Evolutionary conservation across 2,113 vertebrate genomes (phyloP), one percentile per base, ranked within the genome.

Genomic region (Erinaceus europaeus): DNA sequence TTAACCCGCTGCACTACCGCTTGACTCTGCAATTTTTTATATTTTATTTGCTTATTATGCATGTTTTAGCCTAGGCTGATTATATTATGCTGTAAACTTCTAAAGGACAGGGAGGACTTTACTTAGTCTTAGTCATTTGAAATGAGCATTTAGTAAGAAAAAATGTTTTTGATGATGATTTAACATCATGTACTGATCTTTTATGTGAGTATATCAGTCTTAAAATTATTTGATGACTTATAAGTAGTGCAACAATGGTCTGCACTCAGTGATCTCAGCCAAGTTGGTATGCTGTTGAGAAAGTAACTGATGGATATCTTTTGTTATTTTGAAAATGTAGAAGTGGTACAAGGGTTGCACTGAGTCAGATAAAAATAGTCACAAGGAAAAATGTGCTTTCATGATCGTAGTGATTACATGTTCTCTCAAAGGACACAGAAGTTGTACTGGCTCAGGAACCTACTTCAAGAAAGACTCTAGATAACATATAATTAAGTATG

Each of bases 161-260:
- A 72, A 84, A 61, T 90, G 18, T 17, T 78, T 61, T n/a, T 90
- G 73, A 76, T 90, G 61, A 89, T 79, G 68, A 86, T 83, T 83
- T 75, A 86, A 90, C 53, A 88, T 34, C 67, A 52, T 90, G 42
- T 88, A 71, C 50, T 67, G 55, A 73, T 82, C 76, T 53, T 92
- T 78, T 52, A 75, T 85, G 17, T 32, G 2, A 90, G 78, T 52
- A 78, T 21, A 83, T 88, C 68, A 71, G 36, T 88, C 75, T 88
- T 88, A 59, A 88, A 82, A 78, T 57, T 81, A 50, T 62, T 25
- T 89, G 18, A 17, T 80, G 29, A 68, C 80, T 72, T 67, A 61
- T 72, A 50, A 86, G 20, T 21, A 61, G 6, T 89, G 4, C 21
- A 67, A 40, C 20, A 71, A 25, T 23, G 64, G 27, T 25, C 8